Evolutionary conservation across 2,113 vertebrate genomes (phyloP).

Genomic region (Perognathus longimembris): DNA sequence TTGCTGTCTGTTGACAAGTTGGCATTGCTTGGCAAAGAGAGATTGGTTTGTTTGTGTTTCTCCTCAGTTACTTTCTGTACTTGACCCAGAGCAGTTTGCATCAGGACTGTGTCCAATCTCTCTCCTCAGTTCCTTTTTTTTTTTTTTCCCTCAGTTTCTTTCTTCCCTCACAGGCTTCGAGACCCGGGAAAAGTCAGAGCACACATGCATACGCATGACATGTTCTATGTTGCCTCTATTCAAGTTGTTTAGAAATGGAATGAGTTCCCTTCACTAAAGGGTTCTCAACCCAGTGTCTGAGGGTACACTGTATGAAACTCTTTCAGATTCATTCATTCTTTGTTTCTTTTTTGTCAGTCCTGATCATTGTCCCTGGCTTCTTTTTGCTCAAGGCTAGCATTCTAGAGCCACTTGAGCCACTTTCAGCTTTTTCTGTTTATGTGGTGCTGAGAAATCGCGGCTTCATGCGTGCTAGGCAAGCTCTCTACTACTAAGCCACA

Average conservation of each 20-base stretch:
- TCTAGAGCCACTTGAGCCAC: no score
- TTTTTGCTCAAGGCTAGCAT: no score
- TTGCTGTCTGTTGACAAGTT: neutral
- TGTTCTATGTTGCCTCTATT: neutral
- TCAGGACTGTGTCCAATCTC: neutral
- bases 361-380: no score
- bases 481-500: no score
- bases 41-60: neutral
- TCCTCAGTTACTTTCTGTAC: neutral
- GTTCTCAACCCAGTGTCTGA: neutral
- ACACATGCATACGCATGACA: neutral
- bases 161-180: neutral
- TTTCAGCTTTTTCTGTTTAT: no score
- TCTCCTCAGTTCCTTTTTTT: neutral
- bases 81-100: neutral
- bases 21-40: neutral
- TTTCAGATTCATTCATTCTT: neutral
- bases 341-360: no score
- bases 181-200: neutral
- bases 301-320: neutral
- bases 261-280: neutral
- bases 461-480: no score
- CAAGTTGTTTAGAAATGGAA: neutral
- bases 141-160: no score
- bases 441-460: no score